Percentiles rank a stretch among this genome's conserved stretches.
Evolutionary conservation across 2,888 invertebrate species (phyloP).

Genomic region (Agrotis puta): DNA sequence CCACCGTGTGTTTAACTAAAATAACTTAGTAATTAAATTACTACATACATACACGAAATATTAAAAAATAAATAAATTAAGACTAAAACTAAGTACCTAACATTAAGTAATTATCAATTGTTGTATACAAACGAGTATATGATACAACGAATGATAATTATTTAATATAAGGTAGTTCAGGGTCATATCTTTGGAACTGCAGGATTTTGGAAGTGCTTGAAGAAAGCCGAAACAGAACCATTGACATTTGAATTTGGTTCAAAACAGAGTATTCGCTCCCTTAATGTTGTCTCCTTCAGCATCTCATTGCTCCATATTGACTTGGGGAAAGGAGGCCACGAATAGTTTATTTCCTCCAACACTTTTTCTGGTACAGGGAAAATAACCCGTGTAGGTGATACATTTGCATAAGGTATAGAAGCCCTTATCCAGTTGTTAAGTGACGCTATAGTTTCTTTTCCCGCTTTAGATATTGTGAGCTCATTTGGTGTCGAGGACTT

Average conservation of each 20-base stretch:
- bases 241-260: slow-evolving; percentile 20
- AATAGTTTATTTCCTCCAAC: slow-evolving; percentile 53
- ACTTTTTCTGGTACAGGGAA: slow-evolving; percentile 56
- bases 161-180: no score
- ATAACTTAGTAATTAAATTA: no score
- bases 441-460: slow-evolving; percentile 21
- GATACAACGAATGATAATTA: no score
- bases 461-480: not conserved
- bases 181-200: no score
- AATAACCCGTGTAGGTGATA: slow-evolving; percentile 32
- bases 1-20: no score
- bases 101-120: no score
- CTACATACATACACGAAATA: no score
- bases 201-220: not conserved
- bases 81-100: no score
- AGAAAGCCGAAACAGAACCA: slow-evolving; percentile 63
- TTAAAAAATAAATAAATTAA: no score
- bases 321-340: slow-evolving; percentile 65
- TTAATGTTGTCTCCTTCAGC: slow-evolving; percentile 37
- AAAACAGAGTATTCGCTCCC: slow-evolving; percentile 33
- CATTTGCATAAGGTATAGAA: slow-evolving; percentile 51
- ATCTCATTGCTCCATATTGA: slow-evolving; percentile 66
- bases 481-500: no score
- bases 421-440: slow-evolving; percentile 61
- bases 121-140: no score